These are phyloP conservation scores for Ceratosolen fusciceps DNA, from an alignment of 1,140 invertebrate species.

Conservation along the genomic window DNA sequence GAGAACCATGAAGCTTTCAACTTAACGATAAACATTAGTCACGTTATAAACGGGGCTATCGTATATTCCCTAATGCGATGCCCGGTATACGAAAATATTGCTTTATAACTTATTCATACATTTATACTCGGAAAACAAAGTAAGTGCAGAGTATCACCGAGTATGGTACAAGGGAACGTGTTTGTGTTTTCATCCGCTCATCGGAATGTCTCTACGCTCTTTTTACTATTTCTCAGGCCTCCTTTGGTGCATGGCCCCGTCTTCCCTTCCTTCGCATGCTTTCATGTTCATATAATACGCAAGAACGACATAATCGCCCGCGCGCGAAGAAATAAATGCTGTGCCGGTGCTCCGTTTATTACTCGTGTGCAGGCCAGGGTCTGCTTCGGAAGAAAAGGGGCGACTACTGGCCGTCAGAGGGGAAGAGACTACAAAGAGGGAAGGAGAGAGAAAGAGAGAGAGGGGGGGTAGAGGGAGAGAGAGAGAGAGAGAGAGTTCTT, in stretches of 20 bases:
- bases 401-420: not conserved
- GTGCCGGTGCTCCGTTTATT: slow-evolving; percentile 17
- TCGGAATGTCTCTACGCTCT: not conserved
- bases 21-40: not conserved
- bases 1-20: not conserved
- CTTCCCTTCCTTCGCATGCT: not conserved
- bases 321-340: slow-evolving; percentile 48
- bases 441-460: slow-evolving; percentile 7
- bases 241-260: not conserved
- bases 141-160: too few relatives aligned
- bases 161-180: too few relatives aligned
- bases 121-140: not conserved
- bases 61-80: not conserved
- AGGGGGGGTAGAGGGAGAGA: not conserved
- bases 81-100: not conserved
- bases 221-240: not conserved
- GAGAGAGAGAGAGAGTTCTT: slow-evolving; percentile 9
- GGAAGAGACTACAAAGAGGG: not conserved
- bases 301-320: slow-evolving; percentile 14
- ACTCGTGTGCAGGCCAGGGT: slow-evolving; percentile 14
- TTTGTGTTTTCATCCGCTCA: not conserved
- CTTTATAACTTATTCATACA: not conserved
- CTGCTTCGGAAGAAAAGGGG: not conserved
- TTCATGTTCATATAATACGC: not conserved
- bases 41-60: too few relatives aligned